Base-by-base conservation (phyloP, 2,888 invertebrate genomes). In the Stenichneumon culpator region DNA sequence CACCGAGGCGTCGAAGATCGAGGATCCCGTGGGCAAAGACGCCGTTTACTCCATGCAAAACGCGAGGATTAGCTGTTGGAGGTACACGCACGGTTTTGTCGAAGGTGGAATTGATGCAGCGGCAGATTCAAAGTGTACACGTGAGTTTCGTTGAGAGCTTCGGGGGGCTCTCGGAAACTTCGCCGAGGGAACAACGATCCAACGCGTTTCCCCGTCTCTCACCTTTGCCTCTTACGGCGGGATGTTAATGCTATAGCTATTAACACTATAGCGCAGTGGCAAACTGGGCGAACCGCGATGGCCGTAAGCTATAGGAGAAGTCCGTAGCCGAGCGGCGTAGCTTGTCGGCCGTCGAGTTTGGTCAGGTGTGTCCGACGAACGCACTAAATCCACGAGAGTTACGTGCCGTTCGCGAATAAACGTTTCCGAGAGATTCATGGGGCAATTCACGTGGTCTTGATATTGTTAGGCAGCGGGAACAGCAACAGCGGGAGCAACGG, bases 301-400 rank as follows among this genome's bases (percentile, higher is more conserved):
- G 54, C 50, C 44, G 52, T 25, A 65, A 80, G 54, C 73, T 63
- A 52, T 63, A 63, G 19, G 65, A 52, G 75, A 65, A 65, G 65
- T 65, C 50, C 52, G 77, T 5, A 54, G 50, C 22, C 67, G 67
- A 67, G 67, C 67, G 77, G 65, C 67, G 65, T 79, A 57, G 73
- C 74, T 80, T 68, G 79, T 79, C 79, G 78, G 68, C 74, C 80
- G 69, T 80, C 83, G 86, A 86, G 87, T 87, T 83, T 87, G 89
- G 90, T 90, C 91, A 90, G 89, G 89, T 90, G 90, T 89, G 89
- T 86, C 89, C 88, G 87, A 89, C 86, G 90, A 90, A 91, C 88
- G 90, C 88, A 90, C 89, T 92, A 91, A 91, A 91, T 91, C 90
- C 90, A 83, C 87, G 84, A 88, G 90, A 91, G 91, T 91, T 90